Base-by-base conservation (phyloP, 1,140 invertebrate species). In the Apis cerana region DNA sequence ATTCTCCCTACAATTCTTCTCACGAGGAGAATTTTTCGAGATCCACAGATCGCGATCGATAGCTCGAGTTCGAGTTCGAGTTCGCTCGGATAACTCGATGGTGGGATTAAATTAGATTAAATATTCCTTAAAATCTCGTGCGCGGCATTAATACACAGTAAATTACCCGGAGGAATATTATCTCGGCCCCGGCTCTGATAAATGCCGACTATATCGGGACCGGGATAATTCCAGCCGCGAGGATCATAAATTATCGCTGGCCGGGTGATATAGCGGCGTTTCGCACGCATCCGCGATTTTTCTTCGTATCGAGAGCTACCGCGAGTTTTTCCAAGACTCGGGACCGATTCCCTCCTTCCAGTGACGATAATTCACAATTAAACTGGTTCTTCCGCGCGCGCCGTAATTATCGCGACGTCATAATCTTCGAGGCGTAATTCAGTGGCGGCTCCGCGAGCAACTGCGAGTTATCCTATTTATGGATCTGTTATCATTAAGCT, bases 131-230 rank as follows among this genome's bases (percentile, higher is more conserved):
- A 88, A 82, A 82, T 56, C 59, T 50, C 54, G 79, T 33, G 67
- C 67, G n/a, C 13, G 67, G 67, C 87, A 83, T 88, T 88, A 89
- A 89, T 89, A 62, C 85, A 80, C 81, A 67, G 59, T 89, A 88
- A 89, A 89, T 89, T 88, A 86, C 75, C 58, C 58, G 50, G 62
- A 68, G 72, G 84, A 83, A 89, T 81, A 86, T 86, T 89, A 89
- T 89, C 70, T 80, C 80, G 69, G 80, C 67, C 23, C 48, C 54
- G 74, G 72, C 11, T 19, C 80, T 88, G 82, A 89, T 89, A 89
- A 89, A 89, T 83, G 87, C 62, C 74, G 59, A 62, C 64, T 74
- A 69, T 88, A 88, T 88, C 83, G 83, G 56, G 12, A 21, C 43
- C 70, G 76, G 79, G 87, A 88, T 88, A 88, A 88, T 88, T 88